Evolutionary conservation across 2,888 invertebrate species (phyloP).

Genomic region (Dorcus parallelipipedus): DNA sequence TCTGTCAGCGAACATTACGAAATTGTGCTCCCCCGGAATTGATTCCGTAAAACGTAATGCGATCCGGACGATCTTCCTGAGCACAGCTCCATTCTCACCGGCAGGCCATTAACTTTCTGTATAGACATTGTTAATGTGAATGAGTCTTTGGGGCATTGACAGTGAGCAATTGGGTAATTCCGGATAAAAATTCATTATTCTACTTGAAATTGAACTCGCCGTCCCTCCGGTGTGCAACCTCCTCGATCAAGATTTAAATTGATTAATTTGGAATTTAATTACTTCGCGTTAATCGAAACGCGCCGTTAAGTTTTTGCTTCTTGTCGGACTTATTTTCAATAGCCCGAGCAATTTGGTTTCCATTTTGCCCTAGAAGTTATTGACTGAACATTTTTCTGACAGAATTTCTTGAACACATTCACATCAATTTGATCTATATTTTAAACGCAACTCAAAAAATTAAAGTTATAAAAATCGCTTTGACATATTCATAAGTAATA

Average conservation of each 20-base stretch:
- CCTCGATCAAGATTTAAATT: constrained; percentile 22
- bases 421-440: too few species aligned
- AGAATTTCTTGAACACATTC: too few species aligned
- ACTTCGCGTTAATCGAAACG: constrained; percentile 1
- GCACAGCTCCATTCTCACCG: constrained; percentile 15
- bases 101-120: constrained; percentile 40
- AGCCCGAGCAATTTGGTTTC: not conserved
- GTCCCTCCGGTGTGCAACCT: not conserved
- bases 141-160: constrained; percentile 45
- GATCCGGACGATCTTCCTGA: constrained; percentile 5
- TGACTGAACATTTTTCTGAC: too few species aligned
- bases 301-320: not conserved
- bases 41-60: constrained; percentile 5
- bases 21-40: not conserved
- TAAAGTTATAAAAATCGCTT: too few species aligned
- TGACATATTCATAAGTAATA: too few species aligned
- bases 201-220: constrained; percentile 20
- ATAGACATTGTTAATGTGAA: constrained; percentile 44
- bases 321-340: not conserved
- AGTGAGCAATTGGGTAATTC: constrained; percentile 34
- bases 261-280: constrained; percentile 22
- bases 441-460: too few species aligned
- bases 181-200: constrained; percentile 30
- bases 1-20: not conserved
- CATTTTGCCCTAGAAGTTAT: too few species aligned